Base-by-base conservation (phyloP, 2,888 invertebrate species). In the Pristionchus arcanus region DNA sequence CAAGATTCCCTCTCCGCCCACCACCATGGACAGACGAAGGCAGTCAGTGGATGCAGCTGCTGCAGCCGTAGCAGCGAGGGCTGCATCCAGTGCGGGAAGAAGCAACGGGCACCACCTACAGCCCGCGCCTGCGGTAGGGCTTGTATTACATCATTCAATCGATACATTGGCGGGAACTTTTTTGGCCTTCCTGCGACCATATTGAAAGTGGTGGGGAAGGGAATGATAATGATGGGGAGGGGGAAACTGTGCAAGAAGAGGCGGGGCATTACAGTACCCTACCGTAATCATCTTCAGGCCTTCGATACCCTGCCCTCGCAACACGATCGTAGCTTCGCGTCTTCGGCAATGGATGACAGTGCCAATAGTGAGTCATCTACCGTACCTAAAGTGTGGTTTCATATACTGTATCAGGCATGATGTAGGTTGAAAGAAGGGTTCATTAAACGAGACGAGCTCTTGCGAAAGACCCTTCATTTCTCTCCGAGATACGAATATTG, bases 1-100 rank as follows among this genome's bases (percentile, higher is more conserved):
- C 28, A 77, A 77, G 77, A 86, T 86, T 25, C 86, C 86, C 37
- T 66, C 86, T 2, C 66, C 86, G 9, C 66, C 86, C 0, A 55
- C 53, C 1, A 86, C 86, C 2, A 31, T 86, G 13, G 86, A 86
- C 3, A 53, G 86, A 19, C n/a, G 84, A 25, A 19, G 42, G 16
- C 84, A 55, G 31, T 84, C 84, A 19, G 31, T 42, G 21, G 77
- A 77, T 42, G 77, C 25, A 9, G 77, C 37, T 25, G 77, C 37
- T 49, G 77, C 25, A 42, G 77, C 71, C 3, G 16, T 19, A 34
- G 71, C 71, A 34, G 71, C 71, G 19, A 31, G 71, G 71, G 31
- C 71, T 77, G 77, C 37, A 21, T 1, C 37, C 3, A 34, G 19
- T 19, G 77, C 37, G 3, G 42, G 34, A 16, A 74, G 74, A 42